Evolutionary conservation across 1,140 invertebrate species (phyloP), one percentile per base, ranked within the genome.

Genomic region (Steinernema khuongi): DNA sequence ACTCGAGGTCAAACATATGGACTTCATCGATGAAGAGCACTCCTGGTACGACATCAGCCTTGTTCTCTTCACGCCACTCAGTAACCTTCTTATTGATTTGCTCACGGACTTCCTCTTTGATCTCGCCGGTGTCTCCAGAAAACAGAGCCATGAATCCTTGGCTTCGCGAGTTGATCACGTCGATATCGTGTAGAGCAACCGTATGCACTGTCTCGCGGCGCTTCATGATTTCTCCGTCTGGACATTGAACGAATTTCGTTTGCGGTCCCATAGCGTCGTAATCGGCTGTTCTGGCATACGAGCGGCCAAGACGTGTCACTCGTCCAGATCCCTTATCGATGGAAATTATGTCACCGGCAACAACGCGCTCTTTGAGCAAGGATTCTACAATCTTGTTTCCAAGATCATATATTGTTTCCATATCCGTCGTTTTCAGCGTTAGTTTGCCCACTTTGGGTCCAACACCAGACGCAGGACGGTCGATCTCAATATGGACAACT

Each of bases 181-280:
- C 96, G 70, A 99, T 93, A 86, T 99, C 96, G 85, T 99, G 96
- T n/a, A 99, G 87, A 0, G 93, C 94, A 0, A 98, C 95, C 0
- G 95, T 99, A 86, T 99, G 96, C 0, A 97, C 94, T 0, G 97
- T 95, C 88, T 98, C 95, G 85, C 97, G 97, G n/a, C 96, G 89
- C 85, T 98, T 99, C 87, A 98, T 95, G 7, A 99, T 87, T 88
- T 99, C 96, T 0, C 96, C 96, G 82, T 98, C 95, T 0, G 96
- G 96, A 87, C 95, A 98, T 78, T 97, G 95, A 0, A 99, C 94
- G 88, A 98, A 98, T 78, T 94, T 91, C 4, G 88, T 89, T 83
- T 89, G 82, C 19, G 93, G 90, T 1, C 93, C 93, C 74, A 94
- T 96, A 0, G 96, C 96, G 88, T 99, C 96, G 86, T 98, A 99